Conservation (phyloP, 2,888 invertebrate species). For the Phania funesta region DNA sequence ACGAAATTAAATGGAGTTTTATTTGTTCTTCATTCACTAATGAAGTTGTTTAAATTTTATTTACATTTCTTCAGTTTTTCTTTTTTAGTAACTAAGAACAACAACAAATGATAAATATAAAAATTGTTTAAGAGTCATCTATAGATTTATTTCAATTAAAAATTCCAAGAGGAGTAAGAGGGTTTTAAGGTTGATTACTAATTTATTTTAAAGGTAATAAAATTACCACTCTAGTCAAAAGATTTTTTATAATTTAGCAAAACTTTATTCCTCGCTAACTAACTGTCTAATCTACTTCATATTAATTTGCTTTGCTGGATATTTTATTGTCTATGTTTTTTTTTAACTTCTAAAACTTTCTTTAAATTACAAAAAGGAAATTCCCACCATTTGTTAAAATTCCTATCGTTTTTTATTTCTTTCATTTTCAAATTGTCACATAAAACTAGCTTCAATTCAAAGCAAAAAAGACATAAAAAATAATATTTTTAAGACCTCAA, state of each 20-base stretch:
- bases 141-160: neutral
- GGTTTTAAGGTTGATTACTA: too few relatives aligned
- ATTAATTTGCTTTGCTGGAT: conserved; percentile 5
- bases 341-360: conserved; percentile 39
- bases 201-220: too few relatives aligned
- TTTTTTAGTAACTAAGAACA: neutral
- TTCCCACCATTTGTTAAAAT: too few relatives aligned
- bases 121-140: neutral
- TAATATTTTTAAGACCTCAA: conserved; percentile 23
- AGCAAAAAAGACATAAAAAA: neutral
- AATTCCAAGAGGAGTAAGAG: too few relatives aligned
- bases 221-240: too few relatives aligned
- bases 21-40: conserved; percentile 61
- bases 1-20: conserved; percentile 49
- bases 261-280: neutral
- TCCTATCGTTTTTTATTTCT: conserved; percentile 29
- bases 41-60: conserved; percentile 63
- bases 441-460: neutral
- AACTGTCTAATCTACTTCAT: neutral
- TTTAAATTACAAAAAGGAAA: conserved; percentile 8
- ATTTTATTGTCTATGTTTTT: neutral
- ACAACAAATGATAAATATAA: conserved; percentile 20
- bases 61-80: conserved; percentile 41
- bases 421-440: conserved; percentile 34
- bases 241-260: neutral